Evolutionary conservation across 2,797 vertebrate genomes (phyloP).

Genomic region (Neosilurus mollespiculum): DNA sequence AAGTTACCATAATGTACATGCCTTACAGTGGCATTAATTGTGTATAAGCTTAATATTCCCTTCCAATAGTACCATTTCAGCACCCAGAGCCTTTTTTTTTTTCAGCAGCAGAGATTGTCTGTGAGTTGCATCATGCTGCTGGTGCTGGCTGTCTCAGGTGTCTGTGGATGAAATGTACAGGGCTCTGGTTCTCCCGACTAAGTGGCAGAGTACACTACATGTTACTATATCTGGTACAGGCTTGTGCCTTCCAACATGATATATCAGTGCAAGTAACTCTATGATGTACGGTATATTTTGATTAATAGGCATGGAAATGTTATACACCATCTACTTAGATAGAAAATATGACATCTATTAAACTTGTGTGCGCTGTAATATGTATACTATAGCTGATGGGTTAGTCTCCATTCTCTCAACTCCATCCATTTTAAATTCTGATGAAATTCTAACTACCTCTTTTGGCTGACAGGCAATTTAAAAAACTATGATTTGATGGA

Average conservation of each 20-base stretch:
- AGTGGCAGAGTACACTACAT: conserved; percentile 27
- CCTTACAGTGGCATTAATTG: background rate
- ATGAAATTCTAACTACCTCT: background rate
- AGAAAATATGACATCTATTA: background rate
- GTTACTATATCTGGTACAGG: conserved; percentile 35
- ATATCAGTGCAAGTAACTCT: conserved; percentile 43
- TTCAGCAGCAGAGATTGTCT: conserved; percentile 33
- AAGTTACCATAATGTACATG: background rate
- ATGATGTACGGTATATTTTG: conserved; percentile 20
- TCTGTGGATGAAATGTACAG: conserved; percentile 23
- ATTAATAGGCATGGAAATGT: conserved; percentile 17
- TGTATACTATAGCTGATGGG: background rate
- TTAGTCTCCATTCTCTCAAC: background rate
- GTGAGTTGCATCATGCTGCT: conserved; percentile 52
- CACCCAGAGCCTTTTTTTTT: conserved; percentile 36
- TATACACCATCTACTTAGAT: background rate
- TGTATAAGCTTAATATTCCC: conserved; percentile 1
- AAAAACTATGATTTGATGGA: background rate
- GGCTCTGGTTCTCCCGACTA: conserved; percentile 25
- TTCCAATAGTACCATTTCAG: conserved; percentile 2
- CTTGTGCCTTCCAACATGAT: conserved; percentile 26
- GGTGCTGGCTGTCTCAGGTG: conserved; percentile 33
- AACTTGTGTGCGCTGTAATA: background rate
- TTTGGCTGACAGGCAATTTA: background rate
- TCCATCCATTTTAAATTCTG: background rate